Evolutionary conservation across 2,797 vertebrate species (phyloP).

Genomic region (Pelobates cultripes): DNA sequence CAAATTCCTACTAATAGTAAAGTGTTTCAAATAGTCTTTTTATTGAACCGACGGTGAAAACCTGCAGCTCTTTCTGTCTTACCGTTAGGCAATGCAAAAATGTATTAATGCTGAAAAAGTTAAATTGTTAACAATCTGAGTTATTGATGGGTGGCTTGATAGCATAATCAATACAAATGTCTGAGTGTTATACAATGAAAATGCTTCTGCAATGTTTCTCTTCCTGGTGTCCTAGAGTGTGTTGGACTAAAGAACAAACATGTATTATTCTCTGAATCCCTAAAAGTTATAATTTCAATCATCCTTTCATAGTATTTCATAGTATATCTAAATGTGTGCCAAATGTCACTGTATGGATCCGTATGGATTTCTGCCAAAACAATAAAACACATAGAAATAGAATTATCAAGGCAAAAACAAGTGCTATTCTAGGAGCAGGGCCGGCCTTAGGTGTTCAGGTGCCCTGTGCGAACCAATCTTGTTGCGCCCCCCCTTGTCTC

Average conservation of each 20-base stretch:
- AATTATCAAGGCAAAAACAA: too few species aligned
- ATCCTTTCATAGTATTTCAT: background rate
- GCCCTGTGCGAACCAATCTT: too few species aligned
- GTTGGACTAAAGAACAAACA: slow-evolving; percentile 4
- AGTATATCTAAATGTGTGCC: slow-evolving; percentile 2
- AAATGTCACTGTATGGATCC: background rate
- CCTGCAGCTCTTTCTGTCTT: too few species aligned
- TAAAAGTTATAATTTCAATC: background rate
- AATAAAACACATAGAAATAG: too few species aligned
- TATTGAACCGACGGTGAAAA: too few species aligned
- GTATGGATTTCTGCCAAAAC: background rate
- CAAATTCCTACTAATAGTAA: too few species aligned
- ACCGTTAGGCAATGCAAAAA: too few species aligned
- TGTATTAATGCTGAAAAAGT: slow-evolving; percentile 16
- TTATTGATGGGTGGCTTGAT: background rate
- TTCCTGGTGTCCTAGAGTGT: background rate
- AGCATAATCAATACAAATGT: slow-evolving; percentile 3
- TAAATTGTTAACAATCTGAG: background rate
- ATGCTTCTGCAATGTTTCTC: background rate
- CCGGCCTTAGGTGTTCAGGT: too few species aligned
- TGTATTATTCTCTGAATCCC: slow-evolving; percentile 3
- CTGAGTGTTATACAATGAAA: slow-evolving; percentile 1
- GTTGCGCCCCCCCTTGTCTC: too few species aligned
- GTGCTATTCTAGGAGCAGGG: too few species aligned
- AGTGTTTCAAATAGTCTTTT: too few species aligned